Percentiles rank a stretch among this genome's conserved stretches.
These are phyloP conservation scores for Rostratula benghalensis DNA, from an alignment of 2,113 vertebrate genomes.

Conservation along the genomic window DNA sequence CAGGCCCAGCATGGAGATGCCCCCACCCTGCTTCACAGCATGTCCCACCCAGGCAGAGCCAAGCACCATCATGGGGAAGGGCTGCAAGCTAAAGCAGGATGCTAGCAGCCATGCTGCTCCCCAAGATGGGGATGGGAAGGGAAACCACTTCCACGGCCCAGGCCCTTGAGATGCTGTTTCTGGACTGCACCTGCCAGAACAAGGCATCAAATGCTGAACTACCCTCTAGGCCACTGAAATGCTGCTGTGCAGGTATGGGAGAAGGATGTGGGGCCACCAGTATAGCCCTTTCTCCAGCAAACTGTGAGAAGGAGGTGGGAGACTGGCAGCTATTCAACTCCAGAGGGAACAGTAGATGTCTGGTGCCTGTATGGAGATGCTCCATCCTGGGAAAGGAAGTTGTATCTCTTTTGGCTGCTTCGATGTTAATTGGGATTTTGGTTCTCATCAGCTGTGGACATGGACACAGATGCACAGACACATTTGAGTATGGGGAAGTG, in stretches of 20 bases:
- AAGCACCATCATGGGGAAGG: accelerated
- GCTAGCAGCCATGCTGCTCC: neutral
- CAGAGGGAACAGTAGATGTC: neutral
- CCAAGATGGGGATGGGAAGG: neutral
- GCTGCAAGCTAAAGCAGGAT: neutral
- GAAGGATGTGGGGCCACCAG: neutral
- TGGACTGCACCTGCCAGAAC: neutral
- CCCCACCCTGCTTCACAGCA: neutral
- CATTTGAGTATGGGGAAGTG: accelerated
- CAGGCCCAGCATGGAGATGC: neutral
- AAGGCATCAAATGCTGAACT: constrained; percentile 50
- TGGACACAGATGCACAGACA: neutral
- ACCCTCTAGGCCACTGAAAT: constrained; percentile 10
- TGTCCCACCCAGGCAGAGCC: neutral
- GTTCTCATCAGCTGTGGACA: neutral
- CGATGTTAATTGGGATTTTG: constrained; percentile 17
- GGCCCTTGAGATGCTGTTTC: neutral
- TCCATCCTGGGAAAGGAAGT: neutral
- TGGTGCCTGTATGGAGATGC: neutral
- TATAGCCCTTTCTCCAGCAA: neutral
- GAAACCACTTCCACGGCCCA: neutral
- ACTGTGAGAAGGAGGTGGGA: constrained; percentile 1
- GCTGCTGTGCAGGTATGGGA: neutral
- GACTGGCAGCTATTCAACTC: neutral
- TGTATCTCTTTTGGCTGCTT: neutral